Evolutionary conservation across 2,888 invertebrate species (phyloP), one percentile per base, ranked within the genome.

Genomic region (Rhimphoctona megacephalus): DNA sequence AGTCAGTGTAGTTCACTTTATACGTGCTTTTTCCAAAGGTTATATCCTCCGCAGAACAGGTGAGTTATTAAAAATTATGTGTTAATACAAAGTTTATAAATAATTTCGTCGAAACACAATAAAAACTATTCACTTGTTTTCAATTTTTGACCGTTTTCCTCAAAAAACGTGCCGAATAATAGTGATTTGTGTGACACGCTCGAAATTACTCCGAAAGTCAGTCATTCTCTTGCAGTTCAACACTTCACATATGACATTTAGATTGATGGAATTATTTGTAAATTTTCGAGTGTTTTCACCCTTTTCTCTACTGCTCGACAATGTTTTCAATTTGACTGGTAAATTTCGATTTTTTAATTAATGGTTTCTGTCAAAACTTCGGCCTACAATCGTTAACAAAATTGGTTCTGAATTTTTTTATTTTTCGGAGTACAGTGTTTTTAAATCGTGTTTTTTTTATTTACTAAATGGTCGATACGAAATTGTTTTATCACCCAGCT

Each of bases 221-320:
- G 17, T 69, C 54, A n/a, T 39, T 43, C 43, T 14, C 64, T 17
- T 33, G 77, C 9, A 30, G 57, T 70, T 46, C 67, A 61, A 79
- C 61, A 36, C 80, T 74, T 66, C 85, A 81, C 88, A 88, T 88
- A 87, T 88, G 88, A 88, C 61, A 57, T 33, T 77, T 4, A 66
- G 33, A 67, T 36, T 66, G 17, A n/a, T 14, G 8, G 5, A 39
- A 46, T 76, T 61, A 36, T 81, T 43, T 14, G 52, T 49, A 66
- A 8, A 25, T 22, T 49, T 77, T 36, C 25, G 1, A 14, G 54
- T 33, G 14, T 52, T 46, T 33, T 11, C 36, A n/a, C 17, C 39
- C 7, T 9, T 46, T 36, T 72, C 30, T 1, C 14, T 6, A 57
- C 22, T 22, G 36, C 57, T 22, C 19, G 17, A 57, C 17, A 22